These are phyloP conservation scores for Pomacea maculata DNA, from an alignment of 1,140 invertebrate species.

Conservation along the genomic window DNA sequence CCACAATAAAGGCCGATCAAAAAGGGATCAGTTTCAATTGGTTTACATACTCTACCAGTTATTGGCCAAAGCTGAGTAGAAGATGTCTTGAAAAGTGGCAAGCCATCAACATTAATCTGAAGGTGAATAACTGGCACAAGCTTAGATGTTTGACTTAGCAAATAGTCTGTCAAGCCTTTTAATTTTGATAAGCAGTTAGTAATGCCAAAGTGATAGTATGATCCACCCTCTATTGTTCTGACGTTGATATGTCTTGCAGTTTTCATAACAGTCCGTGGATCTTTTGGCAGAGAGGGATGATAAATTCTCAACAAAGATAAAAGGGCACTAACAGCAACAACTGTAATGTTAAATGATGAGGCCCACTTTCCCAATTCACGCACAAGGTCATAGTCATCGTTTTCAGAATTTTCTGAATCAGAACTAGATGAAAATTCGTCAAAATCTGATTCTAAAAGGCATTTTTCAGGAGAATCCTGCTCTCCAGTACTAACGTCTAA, in stretches of 20 bases:
- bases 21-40: slow-evolving; percentile 11
- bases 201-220: slow-evolving; percentile 21
- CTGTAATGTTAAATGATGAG: neutral
- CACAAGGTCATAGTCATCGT: neutral
- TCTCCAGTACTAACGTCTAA: no score
- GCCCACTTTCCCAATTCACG: neutral
- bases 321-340: neutral
- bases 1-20: slow-evolving; percentile 46
- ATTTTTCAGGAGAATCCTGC: no score
- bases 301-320: neutral
- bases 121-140: neutral
- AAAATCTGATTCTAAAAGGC: no score
- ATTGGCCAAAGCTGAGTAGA: slow-evolving; percentile 40
- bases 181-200: neutral
- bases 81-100: slow-evolving; percentile 26
- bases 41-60: slow-evolving; percentile 28
- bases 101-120: slow-evolving; percentile 25
- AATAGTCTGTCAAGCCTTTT: neutral
- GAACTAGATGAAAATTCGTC: no score
- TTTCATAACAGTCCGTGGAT: slow-evolving; percentile 8
- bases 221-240: neutral
- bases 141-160: neutral
- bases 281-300: slow-evolving; percentile 14
- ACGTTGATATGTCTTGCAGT: neutral
- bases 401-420: no score